Evolutionary conservation across 1,140 invertebrate genomes (phyloP).

Genomic region (Brachionus rubens): DNA sequence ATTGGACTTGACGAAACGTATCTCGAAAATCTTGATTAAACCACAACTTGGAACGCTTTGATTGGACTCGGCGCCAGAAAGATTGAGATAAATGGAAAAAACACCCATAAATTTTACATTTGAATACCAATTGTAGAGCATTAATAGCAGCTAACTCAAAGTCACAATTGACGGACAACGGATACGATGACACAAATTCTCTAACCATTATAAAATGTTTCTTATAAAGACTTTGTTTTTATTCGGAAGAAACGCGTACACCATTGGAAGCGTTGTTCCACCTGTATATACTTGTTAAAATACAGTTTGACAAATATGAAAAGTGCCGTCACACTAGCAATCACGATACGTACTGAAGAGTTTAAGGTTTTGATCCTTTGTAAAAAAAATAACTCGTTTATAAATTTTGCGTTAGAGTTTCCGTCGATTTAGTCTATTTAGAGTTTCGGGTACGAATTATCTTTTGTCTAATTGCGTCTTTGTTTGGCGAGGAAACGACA

Average conservation of each 20-base stretch:
- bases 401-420: not conserved
- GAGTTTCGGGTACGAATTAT: not conserved
- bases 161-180: not conserved
- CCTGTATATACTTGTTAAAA: not conserved
- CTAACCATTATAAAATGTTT: not conserved
- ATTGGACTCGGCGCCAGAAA: not conserved
- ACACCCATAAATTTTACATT: not conserved
- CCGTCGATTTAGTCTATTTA: not conserved
- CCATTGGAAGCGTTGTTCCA: not conserved
- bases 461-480: not conserved
- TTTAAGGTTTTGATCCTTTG: no score
- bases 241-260: not conserved
- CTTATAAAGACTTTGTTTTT: not conserved
- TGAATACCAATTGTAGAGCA: not conserved
- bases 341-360: not conserved
- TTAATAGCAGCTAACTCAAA: conserved; percentile 2
- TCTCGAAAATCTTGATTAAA: no score
- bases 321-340: not conserved
- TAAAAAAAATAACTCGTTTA: not conserved
- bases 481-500: not conserved
- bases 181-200: not conserved
- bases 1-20: no score
- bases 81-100: not conserved
- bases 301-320: not conserved
- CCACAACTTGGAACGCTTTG: no score